These are phyloP conservation scores for Metopia argyrocephala DNA, from an alignment of 2,888 invertebrate genomes.

Conservation along the genomic window DNA sequence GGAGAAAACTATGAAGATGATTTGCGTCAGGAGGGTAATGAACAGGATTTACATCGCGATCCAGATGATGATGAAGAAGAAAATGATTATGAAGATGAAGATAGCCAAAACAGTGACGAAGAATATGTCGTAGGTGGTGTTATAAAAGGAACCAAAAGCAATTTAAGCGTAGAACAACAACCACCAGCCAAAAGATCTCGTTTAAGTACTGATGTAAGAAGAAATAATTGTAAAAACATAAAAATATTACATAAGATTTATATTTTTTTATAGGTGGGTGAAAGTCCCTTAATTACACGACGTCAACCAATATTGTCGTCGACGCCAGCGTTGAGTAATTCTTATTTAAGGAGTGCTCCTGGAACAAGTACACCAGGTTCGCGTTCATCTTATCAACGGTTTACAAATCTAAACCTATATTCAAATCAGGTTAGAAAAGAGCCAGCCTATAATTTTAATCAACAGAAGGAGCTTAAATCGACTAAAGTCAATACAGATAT, in stretches of 20 bases:
- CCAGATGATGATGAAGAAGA: constrained; percentile 32
- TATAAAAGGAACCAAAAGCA: constrained; percentile 35
- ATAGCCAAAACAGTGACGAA: constrained; percentile 69
- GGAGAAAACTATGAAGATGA: constrained; percentile 70
- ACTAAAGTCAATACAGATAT: constrained; percentile 70
- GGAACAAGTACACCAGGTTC: constrained; percentile 52
- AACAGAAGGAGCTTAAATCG: constrained; percentile 26
- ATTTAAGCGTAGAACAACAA: constrained; percentile 51
- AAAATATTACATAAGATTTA: too few species aligned
- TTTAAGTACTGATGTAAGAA: constrained; percentile 65
- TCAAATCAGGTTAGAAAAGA: constrained; percentile 70
- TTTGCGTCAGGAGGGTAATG: constrained; percentile 60
- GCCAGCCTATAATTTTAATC: constrained; percentile 70
- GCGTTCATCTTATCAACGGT: constrained; percentile 49
- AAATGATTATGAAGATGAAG: constrained; percentile 64
- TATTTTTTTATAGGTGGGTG: constrained; percentile 42
- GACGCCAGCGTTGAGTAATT: constrained; percentile 60
- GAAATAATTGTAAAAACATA: not conserved
- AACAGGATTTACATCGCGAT: not conserved
- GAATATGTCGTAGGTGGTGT: constrained; percentile 40
- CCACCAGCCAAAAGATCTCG: constrained; percentile 67
- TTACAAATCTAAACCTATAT: constrained; percentile 69
- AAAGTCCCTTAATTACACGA: constrained; percentile 63
- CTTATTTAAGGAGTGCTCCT: constrained; percentile 59
- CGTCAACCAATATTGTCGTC: constrained; percentile 66